Evolutionary conservation across 2,113 vertebrate species (phyloP), one percentile per base, ranked within the genome.

Genomic region (Reinhardtius hippoglossoides): DNA sequence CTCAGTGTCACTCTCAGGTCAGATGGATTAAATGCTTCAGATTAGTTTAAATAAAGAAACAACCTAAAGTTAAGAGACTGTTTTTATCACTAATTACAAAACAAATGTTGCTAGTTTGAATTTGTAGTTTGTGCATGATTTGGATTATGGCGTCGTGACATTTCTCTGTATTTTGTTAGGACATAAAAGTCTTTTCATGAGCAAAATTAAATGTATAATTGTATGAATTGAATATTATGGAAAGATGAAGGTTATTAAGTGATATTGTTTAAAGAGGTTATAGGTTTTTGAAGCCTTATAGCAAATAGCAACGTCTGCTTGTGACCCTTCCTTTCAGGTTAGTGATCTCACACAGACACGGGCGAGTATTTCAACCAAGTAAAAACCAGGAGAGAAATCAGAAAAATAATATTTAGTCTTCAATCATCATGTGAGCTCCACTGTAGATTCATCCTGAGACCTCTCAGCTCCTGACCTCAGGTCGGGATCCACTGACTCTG

Each of bases 21-120:
- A 80, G 78, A 67, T 9, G 35, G 72, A 83, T 83, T 77, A 73
- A 68, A 83, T 78, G 48, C n/a, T 90, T 91, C 91, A 92, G 92
- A 94, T 95, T 95, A 94, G 95, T 95, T 97, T 96, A 95, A 96
- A 96, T 96, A 96, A 96, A 40, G 37, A 40, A 40, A 40, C 37
- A 40, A 40, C 3, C 10, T 12, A 96, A 94, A 58, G 10, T 37
- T 5, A 60, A 52, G 40, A 35, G 55, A 65, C 4, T 31, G 27
- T 31, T 31, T 31, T 1, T 31, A 31, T 6, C 27, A 31, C 27
- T 6, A 31, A 31, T 31, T n/a, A 14, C 15, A 5, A 4, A 16
- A 16, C 44, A 20, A 16, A 20, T 31, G 27, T 31, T 6, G 6
- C 48, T 9, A 2, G 48, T 52, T n/a, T 26, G 23, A 18, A 16